A percentile compares a stretch with the other conserved stretches of the same genome.
These are phyloP conservation scores for Geotrupes spiniger DNA, from an alignment of 2,888 invertebrate genomes.

Conservation along the genomic window DNA sequence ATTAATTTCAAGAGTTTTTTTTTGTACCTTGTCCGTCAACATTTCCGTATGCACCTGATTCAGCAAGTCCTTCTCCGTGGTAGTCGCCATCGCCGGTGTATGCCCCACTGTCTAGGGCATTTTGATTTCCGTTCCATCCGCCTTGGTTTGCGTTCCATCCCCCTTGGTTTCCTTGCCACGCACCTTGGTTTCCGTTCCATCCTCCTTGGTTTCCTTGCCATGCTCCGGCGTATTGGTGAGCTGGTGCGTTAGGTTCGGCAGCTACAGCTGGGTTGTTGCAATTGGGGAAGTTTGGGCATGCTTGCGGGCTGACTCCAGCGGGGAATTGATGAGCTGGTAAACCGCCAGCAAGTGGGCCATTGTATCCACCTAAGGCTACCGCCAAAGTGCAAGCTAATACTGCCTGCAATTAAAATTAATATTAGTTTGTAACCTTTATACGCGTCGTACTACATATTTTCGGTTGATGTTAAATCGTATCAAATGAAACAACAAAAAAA, in stretches of 20 bases:
- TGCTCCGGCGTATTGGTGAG: conserved; percentile 27
- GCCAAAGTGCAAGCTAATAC: conserved; percentile 45
- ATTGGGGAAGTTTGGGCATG: conserved; percentile 49
- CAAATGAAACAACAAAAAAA: too few relatives aligned
- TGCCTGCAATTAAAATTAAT: conserved; percentile 34
- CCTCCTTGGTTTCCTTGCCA: conserved; percentile 22
- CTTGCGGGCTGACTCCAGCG: conserved; percentile 49
- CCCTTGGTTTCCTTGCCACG: neutral
- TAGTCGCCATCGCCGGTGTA: conserved; percentile 49
- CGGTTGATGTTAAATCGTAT: neutral
- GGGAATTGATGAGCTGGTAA: conserved; percentile 45
- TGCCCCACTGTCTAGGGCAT: conserved; percentile 43
- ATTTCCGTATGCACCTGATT: conserved; percentile 46
- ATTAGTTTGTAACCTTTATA: too few relatives aligned
- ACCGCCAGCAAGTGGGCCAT: conserved; percentile 49
- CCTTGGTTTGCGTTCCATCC: conserved; percentile 26
- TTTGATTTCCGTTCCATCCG: conserved; percentile 28
- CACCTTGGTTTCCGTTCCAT: conserved; percentile 20
- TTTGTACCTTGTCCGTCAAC: conserved; percentile 26
- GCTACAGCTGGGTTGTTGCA: conserved; percentile 48
- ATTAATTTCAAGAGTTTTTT: neutral
- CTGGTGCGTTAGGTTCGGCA: conserved; percentile 41
- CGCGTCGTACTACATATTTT: neutral
- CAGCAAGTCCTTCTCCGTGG: conserved; percentile 49
- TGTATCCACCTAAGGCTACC: conserved; percentile 42